phyloP scores from a whole-genome alignment of 2,113 vertebrate genomes.

The Oceanodroma tethys region DNA sequence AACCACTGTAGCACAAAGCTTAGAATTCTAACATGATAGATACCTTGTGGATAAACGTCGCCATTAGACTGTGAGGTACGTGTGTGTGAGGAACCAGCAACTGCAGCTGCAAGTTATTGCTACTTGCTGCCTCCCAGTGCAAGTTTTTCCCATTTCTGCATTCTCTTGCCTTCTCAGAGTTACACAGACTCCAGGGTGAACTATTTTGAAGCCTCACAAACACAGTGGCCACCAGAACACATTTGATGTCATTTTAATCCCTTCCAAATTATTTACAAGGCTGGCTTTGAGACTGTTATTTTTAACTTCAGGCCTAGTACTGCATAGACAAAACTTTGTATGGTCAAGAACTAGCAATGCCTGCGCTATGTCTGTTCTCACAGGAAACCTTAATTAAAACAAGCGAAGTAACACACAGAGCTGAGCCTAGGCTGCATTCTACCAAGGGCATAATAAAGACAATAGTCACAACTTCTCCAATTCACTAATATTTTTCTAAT shows the following conservation, averaged over 20 bases:
- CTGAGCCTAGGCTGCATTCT: not conserved
- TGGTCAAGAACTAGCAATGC: not conserved
- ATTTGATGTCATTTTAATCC: not conserved
- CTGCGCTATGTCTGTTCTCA: not conserved
- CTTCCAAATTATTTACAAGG: constrained; percentile 1
- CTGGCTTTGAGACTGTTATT: not conserved
- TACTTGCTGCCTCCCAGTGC: not conserved
- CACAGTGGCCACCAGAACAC: not conserved
- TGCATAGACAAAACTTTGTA: not conserved
- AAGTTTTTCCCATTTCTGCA: not conserved
- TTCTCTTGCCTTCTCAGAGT: not conserved
- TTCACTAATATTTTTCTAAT: constrained; percentile 16
- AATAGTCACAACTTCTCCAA: constrained; percentile 22
- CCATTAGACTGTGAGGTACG: not conserved
- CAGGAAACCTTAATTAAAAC: not conserved
- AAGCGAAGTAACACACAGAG: not conserved
- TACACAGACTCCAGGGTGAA: not conserved
- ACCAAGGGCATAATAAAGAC: not conserved
- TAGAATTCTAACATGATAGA: not conserved
- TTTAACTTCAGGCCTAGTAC: not conserved
- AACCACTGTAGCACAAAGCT: not conserved
- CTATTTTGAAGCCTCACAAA: not conserved
- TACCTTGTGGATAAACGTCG: not conserved
- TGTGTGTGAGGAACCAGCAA: not conserved
- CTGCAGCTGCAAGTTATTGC: not conserved